Evolutionary conservation across 2,888 invertebrate species (phyloP), one percentile per base, ranked within the genome.

Genomic region (Brachyptera risi): DNA sequence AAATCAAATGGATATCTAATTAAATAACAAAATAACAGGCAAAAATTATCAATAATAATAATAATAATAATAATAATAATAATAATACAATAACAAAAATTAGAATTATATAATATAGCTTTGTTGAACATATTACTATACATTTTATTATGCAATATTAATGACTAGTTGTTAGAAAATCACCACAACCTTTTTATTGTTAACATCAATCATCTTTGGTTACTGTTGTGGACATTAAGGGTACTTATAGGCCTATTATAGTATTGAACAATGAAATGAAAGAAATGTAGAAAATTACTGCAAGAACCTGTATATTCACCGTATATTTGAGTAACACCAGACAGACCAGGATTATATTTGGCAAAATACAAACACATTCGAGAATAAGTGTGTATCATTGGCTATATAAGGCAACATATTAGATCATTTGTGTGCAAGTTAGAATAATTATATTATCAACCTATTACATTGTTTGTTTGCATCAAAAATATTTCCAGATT

Each of bases 1-100:
- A n/a, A n/a, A n/a, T n/a, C 21, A 42, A 42, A 42, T 42, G 21
- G 27, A 63, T 60, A 11, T 60, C 56, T 42, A 63, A 61, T 56
- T 63, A 61, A 61, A 61, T 63, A 24, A 60, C 58, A 61, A 61
- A 58, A 62, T 63, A 9, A 26, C 21, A 31, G 21, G 17, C 2
- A 11, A 21, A 4, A 42, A 42, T 42, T 42, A 21, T 42, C n/a
- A n/a, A n/a, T n/a, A n/a, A n/a, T n/a, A n/a, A n/a, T n/a, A n/a
- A n/a, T n/a, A n/a, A n/a, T n/a, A n/a, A n/a, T n/a, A n/a, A n/a
- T n/a, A n/a, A n/a, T n/a, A n/a, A n/a, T n/a, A n/a, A n/a, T n/a
- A n/a, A n/a, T n/a, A n/a, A n/a, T n/a, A n/a, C 21, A 42, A 42
- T 21, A 42, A 17, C 42, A 17, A 11, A 21, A 42, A 19, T 13